A percentile compares a stretch with the other conserved stretches of the same genome.
phyloP scores from a whole-genome alignment of 1,140 invertebrate species.

The Asbolus verrucosus region DNA sequence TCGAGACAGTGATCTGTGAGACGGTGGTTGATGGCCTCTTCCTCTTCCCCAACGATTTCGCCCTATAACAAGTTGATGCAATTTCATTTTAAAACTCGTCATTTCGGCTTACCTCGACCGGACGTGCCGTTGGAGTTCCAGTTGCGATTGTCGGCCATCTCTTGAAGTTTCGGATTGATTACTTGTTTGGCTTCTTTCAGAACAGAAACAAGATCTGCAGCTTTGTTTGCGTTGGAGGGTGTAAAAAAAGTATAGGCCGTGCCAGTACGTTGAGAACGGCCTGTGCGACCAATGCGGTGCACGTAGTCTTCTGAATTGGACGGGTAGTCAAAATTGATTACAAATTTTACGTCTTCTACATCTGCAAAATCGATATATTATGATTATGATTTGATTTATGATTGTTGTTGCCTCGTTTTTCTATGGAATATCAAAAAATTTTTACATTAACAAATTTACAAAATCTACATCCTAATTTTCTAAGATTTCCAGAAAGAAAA shows the following conservation, averaged over 20 bases:
- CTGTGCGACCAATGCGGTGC: constrained; percentile 98
- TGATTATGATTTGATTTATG: background rate
- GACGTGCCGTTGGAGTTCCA: constrained; percentile 54
- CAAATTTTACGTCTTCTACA: constrained; percentile 99
- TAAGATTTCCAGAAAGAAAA: too few relatives aligned
- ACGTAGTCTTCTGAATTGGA: constrained; percentile 99
- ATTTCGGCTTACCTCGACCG: constrained; percentile 48
- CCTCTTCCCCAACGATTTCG: constrained; percentile 58
- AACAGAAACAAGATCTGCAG: constrained; percentile 91
- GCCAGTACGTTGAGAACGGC: constrained; percentile 92
- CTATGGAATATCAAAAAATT: too few relatives aligned
- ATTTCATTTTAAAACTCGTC: background rate
- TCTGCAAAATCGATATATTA: constrained; percentile 74
- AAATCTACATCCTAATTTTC: too few relatives aligned
- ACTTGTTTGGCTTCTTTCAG: constrained; percentile 96
- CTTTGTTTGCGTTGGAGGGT: constrained; percentile 90
- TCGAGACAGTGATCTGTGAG: constrained; percentile 54
- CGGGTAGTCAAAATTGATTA: constrained; percentile 99
- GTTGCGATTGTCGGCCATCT: constrained; percentile 69
- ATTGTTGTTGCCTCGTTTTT: constrained; percentile 33
- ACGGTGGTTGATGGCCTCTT: constrained; percentile 52
- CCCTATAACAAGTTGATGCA: constrained; percentile 47
- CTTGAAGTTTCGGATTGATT: constrained; percentile 78
- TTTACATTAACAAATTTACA: too few relatives aligned
- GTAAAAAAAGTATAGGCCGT: constrained; percentile 99